Conservation (phyloP, 2,113 vertebrate genomes). For the Laterallus jamaicensis region DNA sequence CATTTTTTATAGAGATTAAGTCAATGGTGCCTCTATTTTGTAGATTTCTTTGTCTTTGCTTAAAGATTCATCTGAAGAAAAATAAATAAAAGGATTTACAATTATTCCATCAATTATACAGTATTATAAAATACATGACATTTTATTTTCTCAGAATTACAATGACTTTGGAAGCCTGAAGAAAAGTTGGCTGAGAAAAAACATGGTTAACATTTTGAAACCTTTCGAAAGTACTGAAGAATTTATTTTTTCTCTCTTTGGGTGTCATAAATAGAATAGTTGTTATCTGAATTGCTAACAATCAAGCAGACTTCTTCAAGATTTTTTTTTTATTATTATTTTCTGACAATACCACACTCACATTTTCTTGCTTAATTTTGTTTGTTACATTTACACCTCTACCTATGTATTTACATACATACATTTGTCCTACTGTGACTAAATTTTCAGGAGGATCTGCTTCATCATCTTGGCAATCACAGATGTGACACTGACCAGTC, state of each 20-base stretch:
- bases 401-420: background rate
- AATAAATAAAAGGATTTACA: background rate
- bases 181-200: background rate
- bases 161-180: background rate
- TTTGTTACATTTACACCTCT: background rate
- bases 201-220: background rate
- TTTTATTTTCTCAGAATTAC: background rate
- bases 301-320: background rate
- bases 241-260: background rate
- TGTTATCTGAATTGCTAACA: background rate
- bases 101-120: background rate
- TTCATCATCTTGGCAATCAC: too few relatives aligned
- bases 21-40: background rate
- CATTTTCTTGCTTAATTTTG: background rate
- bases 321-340: background rate
- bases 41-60: background rate
- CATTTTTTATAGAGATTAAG: background rate
- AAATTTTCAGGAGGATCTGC: background rate
- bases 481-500: too few relatives aligned
- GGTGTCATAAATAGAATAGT: background rate
- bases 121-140: background rate
- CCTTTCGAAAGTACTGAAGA: background rate
- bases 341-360: background rate
- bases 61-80: background rate
- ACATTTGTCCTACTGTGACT: background rate